Percentiles rank a stretch among this genome's conserved stretches.
Evolutionary conservation across 92 coral and sea anemone species (phyloP).

Genomic region (Phymanthus crucifer): DNA sequence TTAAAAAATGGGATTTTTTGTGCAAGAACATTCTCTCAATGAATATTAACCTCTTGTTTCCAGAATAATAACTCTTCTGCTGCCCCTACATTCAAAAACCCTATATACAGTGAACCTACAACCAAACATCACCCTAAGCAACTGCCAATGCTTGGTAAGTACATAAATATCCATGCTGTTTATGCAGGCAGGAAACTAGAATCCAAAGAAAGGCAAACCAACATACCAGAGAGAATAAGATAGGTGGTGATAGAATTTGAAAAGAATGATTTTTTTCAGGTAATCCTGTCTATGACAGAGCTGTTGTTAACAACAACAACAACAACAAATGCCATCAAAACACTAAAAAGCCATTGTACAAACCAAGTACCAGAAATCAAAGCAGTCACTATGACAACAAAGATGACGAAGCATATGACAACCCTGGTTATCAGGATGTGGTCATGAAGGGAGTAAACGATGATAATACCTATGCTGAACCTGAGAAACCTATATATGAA

Average conservation of each 20-base stretch:
- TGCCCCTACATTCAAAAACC: slow-evolving; percentile 14
- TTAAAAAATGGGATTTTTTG: too few species aligned
- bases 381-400: slow-evolving; percentile 30
- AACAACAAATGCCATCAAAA: background rate
- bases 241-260: background rate
- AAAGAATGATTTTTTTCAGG: background rate
- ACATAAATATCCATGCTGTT: too few species aligned
- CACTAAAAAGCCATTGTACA: background rate
- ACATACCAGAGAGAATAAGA: background rate
- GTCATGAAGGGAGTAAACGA: background rate
- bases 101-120: slow-evolving; percentile 30
- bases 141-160: slow-evolving; percentile 25
- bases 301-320: background rate
- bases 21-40: background rate
- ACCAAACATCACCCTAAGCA: slow-evolving; percentile 14
- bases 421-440: slow-evolving; percentile 9
- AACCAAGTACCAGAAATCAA: background rate
- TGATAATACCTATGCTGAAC: slow-evolving; percentile 8
- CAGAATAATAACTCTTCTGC: background rate
- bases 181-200: too few species aligned
- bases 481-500: slow-evolving; percentile 30
- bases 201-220: background rate
- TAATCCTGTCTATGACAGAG: slow-evolving; percentile 32
- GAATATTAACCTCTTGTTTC: background rate
- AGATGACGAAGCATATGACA: slow-evolving; percentile 14